These are phyloP conservation scores for Diogma glabrata DNA, from an alignment of 2,888 invertebrate species.

Conservation along the genomic window DNA sequence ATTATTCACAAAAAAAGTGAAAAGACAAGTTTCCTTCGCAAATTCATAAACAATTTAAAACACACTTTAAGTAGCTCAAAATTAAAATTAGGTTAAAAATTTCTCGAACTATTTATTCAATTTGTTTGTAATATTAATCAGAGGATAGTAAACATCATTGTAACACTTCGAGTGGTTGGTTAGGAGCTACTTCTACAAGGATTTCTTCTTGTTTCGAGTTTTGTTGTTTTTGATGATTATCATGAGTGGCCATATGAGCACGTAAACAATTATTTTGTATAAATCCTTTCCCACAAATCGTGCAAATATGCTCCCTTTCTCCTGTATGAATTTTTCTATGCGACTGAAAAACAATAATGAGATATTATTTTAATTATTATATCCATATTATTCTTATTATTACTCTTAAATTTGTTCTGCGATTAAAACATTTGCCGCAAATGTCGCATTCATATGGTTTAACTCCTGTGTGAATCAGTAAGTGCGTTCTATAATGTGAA, in stretches of 20 bases:
- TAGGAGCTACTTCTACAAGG: too few relatives aligned
- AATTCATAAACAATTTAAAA: too few relatives aligned
- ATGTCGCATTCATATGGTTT: constrained; percentile 19
- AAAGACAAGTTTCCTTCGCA: too few relatives aligned
- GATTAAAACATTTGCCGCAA: constrained; percentile 21
- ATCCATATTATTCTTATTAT: neutral
- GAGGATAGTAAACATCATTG: too few relatives aligned
- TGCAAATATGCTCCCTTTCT: constrained; percentile 10
- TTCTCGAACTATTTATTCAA: too few relatives aligned
- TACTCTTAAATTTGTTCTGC: constrained; percentile 22
- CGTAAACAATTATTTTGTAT: constrained; percentile 11
- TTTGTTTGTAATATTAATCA: too few relatives aligned
- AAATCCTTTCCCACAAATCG: constrained; percentile 12
- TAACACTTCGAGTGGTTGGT: too few relatives aligned
- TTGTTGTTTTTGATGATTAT: constrained; percentile 8
- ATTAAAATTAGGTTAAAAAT: too few relatives aligned
- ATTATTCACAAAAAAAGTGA: too few relatives aligned
- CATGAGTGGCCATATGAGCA: constrained; percentile 17
- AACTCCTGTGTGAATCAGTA: constrained; percentile 29
- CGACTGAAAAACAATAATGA: constrained; percentile 4
- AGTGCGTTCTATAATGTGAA: constrained; percentile 32
- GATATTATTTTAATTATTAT: neutral
- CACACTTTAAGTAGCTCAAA: too few relatives aligned
- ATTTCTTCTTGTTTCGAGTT: neutral
- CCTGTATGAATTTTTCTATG: constrained; percentile 22